Percentiles rank a stretch among this genome's conserved stretches.
phyloP scores from a whole-genome alignment of 2,888 invertebrate genomes.

The Cartodere bifasciata region DNA sequence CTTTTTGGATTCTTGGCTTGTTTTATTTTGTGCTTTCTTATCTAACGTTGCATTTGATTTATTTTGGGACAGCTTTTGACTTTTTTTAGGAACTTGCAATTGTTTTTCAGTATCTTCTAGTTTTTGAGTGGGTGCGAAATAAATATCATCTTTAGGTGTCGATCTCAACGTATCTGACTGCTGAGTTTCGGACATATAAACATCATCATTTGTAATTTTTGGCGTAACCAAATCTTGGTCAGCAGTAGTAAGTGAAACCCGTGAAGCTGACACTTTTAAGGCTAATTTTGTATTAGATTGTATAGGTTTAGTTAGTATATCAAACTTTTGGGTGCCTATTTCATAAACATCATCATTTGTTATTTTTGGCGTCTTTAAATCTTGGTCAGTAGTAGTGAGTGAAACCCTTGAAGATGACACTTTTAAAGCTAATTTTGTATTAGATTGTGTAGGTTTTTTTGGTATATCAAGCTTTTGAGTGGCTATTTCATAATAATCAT shows the following conservation, averaged over 20 bases:
- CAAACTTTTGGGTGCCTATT: slow-evolving; percentile 6
- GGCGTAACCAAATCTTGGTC: too few species aligned
- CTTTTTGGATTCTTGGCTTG: too few species aligned
- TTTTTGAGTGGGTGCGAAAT: slow-evolving; percentile 18
- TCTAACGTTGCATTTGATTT: too few species aligned
- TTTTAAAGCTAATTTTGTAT: slow-evolving; percentile 7
- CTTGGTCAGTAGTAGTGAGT: too few species aligned
- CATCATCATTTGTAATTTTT: slow-evolving; percentile 11
- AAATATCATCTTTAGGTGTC: slow-evolving; percentile 17
- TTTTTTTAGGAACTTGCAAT: slow-evolving; percentile 7
- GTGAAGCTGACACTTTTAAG: slow-evolving; percentile 4
- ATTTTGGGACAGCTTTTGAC: too few species aligned
- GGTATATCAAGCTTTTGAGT: too few species aligned
- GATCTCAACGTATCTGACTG: too few species aligned
- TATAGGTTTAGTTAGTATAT: neutral
- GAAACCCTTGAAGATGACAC: neutral
- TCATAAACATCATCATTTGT: slow-evolving; percentile 6
- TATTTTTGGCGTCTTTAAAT: too few species aligned
- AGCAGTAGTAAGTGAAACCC: too few species aligned
- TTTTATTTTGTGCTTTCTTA: too few species aligned
- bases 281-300: slow-evolving; percentile 3
- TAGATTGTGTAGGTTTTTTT: neutral
- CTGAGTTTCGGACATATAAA: slow-evolving; percentile 14
- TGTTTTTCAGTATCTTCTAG: slow-evolving; percentile 8
- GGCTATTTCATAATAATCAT: too few species aligned